Base-by-base conservation (phyloP, 92 coral and sea anemone species). In the Paragorgia papillata region DNA sequence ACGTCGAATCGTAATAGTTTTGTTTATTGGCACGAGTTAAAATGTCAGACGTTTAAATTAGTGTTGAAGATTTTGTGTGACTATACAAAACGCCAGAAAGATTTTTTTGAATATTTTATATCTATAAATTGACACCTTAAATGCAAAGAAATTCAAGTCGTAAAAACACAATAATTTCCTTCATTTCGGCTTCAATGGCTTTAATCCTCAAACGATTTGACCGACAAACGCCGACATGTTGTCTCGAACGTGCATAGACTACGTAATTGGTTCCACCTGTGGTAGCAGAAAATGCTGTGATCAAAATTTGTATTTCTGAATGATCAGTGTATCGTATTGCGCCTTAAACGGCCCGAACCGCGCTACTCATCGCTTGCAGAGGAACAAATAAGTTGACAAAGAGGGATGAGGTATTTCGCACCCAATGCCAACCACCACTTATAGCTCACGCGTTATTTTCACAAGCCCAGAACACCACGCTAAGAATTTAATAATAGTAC, bases 401-500 rank as follows among this genome's bases (percentile, higher is more conserved):
- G 78, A 71, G 63, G 32, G 61, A 69, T 69, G 76, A 71, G 78
- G 49, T 54, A 71, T 71, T 71, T 71, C 78, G 29, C 78, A 71
- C 78, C 64, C 49, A 22, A 27, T 10, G 15, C 7, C 2, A 71
- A 20, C 78, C 39, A 44, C 60, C 76, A 69, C 32, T 69, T 26
- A 69, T 50, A 25, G 48, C 64, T 71, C 64, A 51, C 26, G 26
- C 19, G 49, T 71, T 71, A 71, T 71, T 71, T 71, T 71, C 8
- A 53, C 64, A 71, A 71, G 78, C 31, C 41, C 29, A 34, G 63
- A 21, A 46, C 75, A 46, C 59, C 78, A 51, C 63, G 63, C 64
- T 14, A 71, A 71, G 78, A 71, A 71, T 71, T 53, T 71, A 71
- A 71, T 71, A 53, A 71, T 32, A 53, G 64, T 53, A 34, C 78